phyloP scores from a whole-genome alignment of 2,113 vertebrate species.

The Electrona antarctica region DNA sequence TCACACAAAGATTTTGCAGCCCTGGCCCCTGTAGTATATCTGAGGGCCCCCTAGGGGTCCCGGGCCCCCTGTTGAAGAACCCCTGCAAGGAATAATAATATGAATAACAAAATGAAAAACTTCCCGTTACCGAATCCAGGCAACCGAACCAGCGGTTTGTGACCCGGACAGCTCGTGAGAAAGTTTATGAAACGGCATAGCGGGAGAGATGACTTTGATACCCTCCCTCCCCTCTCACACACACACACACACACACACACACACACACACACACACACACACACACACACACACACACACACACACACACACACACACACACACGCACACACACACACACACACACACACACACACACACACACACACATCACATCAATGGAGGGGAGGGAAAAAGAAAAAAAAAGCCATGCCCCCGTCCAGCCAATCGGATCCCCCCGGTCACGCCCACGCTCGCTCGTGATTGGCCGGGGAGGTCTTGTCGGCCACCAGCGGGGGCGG shows the following conservation, averaged over 20 bases:
- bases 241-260: background rate
- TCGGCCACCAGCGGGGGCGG: constrained; percentile 45
- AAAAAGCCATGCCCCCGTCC: constrained; percentile 6
- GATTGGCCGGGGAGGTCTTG: constrained; percentile 42
- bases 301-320: constrained; percentile 1
- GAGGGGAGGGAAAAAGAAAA: background rate
- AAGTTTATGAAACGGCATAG: constrained; percentile 63
- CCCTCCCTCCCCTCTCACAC: background rate
- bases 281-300: constrained; percentile 20
- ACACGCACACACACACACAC: background rate
- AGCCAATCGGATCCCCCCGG: constrained; percentile 31
- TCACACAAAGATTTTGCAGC: too few species aligned
- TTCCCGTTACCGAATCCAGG: constrained; percentile 51
- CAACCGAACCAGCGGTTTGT: background rate
- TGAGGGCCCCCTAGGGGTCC: too few species aligned
- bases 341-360: background rate
- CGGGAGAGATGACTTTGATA: constrained; percentile 48
- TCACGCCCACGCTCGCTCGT: background rate
- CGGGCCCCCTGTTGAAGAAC: too few species aligned
- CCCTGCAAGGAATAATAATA: too few species aligned
- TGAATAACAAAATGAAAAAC: constrained; percentile 13
- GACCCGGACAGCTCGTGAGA: constrained; percentile 61
- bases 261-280: constrained; percentile 22
- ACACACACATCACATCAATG: background rate
- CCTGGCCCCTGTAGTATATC: too few species aligned